Evolutionary conservation across 2,888 invertebrate genomes (phyloP).

Genomic region (Ametastegia equiseti): DNA sequence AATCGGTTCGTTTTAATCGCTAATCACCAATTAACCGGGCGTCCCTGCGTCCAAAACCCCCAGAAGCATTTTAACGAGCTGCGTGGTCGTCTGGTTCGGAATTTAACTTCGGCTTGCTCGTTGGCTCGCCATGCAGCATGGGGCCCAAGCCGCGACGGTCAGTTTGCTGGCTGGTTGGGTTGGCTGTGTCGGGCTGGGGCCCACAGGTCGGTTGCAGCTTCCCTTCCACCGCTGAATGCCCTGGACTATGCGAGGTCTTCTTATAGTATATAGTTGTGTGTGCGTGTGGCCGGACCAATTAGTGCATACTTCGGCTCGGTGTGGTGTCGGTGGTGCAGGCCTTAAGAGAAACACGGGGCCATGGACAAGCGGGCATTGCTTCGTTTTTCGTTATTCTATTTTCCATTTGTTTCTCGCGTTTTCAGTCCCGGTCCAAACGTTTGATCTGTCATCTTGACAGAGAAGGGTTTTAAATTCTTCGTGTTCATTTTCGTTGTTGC

Average conservation of each 20-base stretch:
- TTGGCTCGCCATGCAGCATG: constrained; percentile 39
- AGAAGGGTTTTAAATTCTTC: constrained; percentile 26
- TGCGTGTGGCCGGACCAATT: constrained; percentile 72
- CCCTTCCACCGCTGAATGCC: constrained; percentile 36
- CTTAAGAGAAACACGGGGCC: constrained; percentile 47
- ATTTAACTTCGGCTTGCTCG: constrained; percentile 69
- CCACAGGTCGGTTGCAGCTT: constrained; percentile 40
- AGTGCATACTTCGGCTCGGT: constrained; percentile 71
- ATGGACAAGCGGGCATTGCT: constrained; percentile 45
- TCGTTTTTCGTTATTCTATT: constrained; percentile 35
- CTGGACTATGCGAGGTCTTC: constrained; percentile 39
- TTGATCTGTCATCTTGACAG: constrained; percentile 30
- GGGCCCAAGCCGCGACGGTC: too few species aligned
- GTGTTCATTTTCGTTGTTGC: constrained; percentile 11
- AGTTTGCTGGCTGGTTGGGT: constrained; percentile 46
- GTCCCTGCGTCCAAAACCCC: constrained; percentile 74
- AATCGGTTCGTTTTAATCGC: constrained; percentile 75
- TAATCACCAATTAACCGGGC: constrained; percentile 75
- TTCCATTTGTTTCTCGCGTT: constrained; percentile 43
- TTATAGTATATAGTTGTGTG: constrained; percentile 55
- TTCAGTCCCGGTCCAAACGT: constrained; percentile 25
- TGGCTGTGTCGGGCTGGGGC: constrained; percentile 46
- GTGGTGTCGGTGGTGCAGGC: constrained; percentile 44
- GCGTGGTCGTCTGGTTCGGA: constrained; percentile 73
- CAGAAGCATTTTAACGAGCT: constrained; percentile 76